A percentile compares a stretch with the other conserved stretches of the same genome.
Conservation (phyloP, 1,140 invertebrate species). For the Planococcus citri region DNA sequence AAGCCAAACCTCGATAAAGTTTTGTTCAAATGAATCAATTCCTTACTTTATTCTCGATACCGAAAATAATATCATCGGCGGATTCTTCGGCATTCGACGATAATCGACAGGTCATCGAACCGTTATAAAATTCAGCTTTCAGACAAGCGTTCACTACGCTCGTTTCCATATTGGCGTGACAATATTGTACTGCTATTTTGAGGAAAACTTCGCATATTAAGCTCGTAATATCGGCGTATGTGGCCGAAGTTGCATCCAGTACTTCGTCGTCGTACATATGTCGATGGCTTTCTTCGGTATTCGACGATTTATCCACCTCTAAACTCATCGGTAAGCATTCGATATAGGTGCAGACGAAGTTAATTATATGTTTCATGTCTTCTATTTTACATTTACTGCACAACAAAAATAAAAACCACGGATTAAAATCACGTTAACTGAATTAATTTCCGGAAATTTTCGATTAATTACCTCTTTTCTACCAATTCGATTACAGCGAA, state of each 20-base stretch:
- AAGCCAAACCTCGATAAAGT: no score
- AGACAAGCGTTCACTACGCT: not conserved
- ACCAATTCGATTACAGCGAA: constrained; percentile 5
- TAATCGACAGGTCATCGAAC: not conserved
- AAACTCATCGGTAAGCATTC: not conserved
- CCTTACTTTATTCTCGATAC: not conserved
- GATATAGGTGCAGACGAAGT: constrained; percentile 14
- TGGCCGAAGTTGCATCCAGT: not conserved
- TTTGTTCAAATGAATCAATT: not conserved
- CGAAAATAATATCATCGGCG: not conserved
- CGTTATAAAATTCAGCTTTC: constrained; percentile 10
- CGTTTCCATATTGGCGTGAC: constrained; percentile 9
- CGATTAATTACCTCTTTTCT: not conserved
- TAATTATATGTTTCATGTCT: constrained; percentile 17
- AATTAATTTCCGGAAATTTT: not conserved
- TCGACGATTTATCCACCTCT: not conserved
- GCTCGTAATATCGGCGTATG: not conserved
- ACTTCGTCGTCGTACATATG: constrained; percentile 12
- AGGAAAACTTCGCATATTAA: constrained; percentile 6
- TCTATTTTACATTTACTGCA: constrained; percentile 4
- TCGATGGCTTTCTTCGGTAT: not conserved
- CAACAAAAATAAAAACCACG: not conserved
- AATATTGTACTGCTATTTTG: constrained; percentile 10
- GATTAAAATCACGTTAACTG: not conserved
- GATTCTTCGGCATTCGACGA: not conserved